Evolutionary conservation across 2,113 vertebrate genomes (phyloP).

Genomic region (Leuciscus idus): DNA sequence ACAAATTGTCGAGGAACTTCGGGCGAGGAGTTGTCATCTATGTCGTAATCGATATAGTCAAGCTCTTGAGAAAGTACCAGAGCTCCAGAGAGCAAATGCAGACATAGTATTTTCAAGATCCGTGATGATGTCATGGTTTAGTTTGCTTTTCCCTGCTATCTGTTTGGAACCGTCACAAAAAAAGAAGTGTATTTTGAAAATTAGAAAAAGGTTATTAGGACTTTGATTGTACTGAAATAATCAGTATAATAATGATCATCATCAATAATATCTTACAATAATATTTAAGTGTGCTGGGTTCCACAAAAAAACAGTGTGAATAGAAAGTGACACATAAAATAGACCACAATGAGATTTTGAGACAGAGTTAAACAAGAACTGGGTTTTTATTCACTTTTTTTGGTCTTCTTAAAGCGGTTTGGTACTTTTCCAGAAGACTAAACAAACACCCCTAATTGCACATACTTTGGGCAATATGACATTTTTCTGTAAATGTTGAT

Average conservation of each 20-base stretch:
- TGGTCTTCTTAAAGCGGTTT: background rate
- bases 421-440: background rate
- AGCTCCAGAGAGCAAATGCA: constrained; percentile 65
- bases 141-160: constrained; percentile 50
- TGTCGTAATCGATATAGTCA: constrained; percentile 63
- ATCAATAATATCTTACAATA: background rate
- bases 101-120: constrained; percentile 55
- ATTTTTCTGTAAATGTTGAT: constrained; percentile 28
- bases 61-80: constrained; percentile 72
- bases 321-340: background rate
- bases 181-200: constrained; percentile 4
- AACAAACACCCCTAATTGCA: constrained; percentile 3
- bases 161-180: constrained; percentile 60
- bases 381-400: background rate
- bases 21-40: constrained; percentile 62
- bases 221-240: background rate
- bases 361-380: background rate
- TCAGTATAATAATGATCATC: background rate
- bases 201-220: background rate
- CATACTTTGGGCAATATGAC: constrained; percentile 6
- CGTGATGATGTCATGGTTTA: constrained; percentile 69
- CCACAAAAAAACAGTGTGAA: background rate
- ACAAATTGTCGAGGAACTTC: constrained; percentile 59
- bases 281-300: background rate
- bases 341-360: background rate